phyloP scores from a whole-genome alignment of 30 jellyfish, hydroid and myxozoan genomes.

The Clytia hemisphaerica region DNA sequence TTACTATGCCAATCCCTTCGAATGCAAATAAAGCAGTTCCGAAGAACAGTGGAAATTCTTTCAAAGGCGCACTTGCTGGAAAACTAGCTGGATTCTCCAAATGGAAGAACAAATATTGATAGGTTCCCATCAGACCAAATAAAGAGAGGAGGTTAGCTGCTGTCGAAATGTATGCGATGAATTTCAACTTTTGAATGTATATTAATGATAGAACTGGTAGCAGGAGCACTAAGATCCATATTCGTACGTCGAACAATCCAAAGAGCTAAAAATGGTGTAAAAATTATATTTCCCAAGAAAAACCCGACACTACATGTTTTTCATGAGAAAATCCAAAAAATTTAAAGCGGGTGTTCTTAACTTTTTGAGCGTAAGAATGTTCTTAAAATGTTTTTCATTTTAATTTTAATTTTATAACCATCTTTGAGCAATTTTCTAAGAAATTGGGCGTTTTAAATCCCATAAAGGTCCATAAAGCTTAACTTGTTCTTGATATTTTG shows the following conservation, averaged over 20 bases:
- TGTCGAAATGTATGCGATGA: conserved; percentile 83
- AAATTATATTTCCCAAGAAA: too few relatives aligned
- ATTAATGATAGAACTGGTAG: conserved; percentile 67
- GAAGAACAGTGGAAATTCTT: conserved; percentile 88
- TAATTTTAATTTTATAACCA: too few relatives aligned
- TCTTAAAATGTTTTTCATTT: too few relatives aligned
- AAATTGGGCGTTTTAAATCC: too few relatives aligned
- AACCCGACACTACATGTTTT: too few relatives aligned
- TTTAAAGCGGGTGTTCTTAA: too few relatives aligned
- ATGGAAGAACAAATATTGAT: conserved; percentile 67
- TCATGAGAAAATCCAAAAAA: too few relatives aligned
- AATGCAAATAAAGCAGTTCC: conserved; percentile 96
- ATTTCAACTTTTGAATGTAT: conserved; percentile 63
- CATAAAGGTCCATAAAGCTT: too few relatives aligned
- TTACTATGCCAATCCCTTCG: conserved; percentile 99
- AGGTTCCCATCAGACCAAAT: conserved; percentile 88
- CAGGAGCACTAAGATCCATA: conserved; percentile 74
- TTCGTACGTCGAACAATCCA: conserved; percentile 88
- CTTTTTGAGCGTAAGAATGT: too few relatives aligned
- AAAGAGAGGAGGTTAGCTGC: conserved; percentile 77
- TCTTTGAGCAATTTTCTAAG: too few relatives aligned
- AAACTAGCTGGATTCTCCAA: conserved; percentile 79
- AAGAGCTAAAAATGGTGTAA: conserved; percentile 77
- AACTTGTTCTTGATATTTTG: too few relatives aligned
- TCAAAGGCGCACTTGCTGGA: conserved; percentile 66